phyloP scores from a whole-genome alignment of 2,113 vertebrate species.

The Clarias macrocephalus region DNA sequence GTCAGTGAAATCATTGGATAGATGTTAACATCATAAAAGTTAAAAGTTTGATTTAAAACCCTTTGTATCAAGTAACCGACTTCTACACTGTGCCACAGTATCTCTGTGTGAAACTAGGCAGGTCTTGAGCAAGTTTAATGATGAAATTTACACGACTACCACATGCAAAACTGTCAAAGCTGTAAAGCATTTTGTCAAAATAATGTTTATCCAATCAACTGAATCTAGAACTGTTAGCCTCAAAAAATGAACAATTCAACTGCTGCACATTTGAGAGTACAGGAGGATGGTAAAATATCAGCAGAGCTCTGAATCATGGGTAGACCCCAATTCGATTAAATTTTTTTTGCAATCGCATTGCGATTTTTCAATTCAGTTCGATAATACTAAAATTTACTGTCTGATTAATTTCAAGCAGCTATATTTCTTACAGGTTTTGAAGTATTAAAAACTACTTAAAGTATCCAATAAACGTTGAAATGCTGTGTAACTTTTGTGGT shows the following conservation, averaged over 20 bases:
- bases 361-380: too few species aligned
- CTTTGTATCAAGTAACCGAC: not conserved
- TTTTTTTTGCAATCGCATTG: too few species aligned
- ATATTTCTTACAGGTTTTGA: too few species aligned
- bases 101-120: not conserved
- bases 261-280: not conserved
- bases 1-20: not conserved
- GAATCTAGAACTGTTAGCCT: not conserved
- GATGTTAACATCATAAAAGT: not conserved
- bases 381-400: too few species aligned
- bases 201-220: not conserved
- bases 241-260: not conserved
- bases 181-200: not conserved
- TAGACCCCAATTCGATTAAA: too few species aligned
- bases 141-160: not conserved
- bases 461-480: too few species aligned
- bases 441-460: too few species aligned
- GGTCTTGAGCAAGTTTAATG: not conserved
- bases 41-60: not conserved
- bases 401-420: too few species aligned
- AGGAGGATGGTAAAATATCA: not conserved
- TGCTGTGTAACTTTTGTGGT: too few species aligned
- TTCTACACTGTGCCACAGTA: not conserved
- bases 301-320: too few species aligned
- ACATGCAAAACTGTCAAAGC: not conserved